Evolutionary conservation across 2,888 invertebrate genomes (phyloP).

Genomic region (Camptogramma bilineatum): DNA sequence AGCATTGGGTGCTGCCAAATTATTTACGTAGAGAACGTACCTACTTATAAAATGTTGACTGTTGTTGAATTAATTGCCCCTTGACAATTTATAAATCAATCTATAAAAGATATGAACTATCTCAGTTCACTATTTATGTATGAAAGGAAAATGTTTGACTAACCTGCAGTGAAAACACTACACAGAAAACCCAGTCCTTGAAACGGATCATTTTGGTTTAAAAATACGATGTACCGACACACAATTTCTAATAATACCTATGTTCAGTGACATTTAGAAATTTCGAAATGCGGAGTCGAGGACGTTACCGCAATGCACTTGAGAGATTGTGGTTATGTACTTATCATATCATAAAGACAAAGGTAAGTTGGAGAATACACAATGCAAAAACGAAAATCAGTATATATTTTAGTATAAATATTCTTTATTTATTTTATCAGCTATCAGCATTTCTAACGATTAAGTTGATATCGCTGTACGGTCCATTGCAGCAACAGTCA

Average conservation of each 20-base stretch:
- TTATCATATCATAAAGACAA: neutral
- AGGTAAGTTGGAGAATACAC: neutral
- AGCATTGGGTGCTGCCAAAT: too few relatives aligned
- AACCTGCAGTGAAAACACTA: constrained; percentile 13
- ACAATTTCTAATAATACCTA: constrained; percentile 2
- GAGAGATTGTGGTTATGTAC: neutral
- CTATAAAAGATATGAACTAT: too few relatives aligned
- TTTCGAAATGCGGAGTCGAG: constrained; percentile 2
- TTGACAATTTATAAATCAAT: too few relatives aligned
- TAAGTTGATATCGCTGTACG: constrained; percentile 15
- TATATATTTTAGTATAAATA: neutral
- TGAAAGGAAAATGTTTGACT: neutral
- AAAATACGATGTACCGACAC: constrained; percentile 1
- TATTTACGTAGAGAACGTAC: too few relatives aligned
- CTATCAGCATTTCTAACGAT: constrained; percentile 13
- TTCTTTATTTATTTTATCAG: neutral
- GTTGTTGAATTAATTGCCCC: too few relatives aligned
- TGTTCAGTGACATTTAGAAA: constrained; percentile 3
- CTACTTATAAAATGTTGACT: too few relatives aligned
- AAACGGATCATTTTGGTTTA: constrained; percentile 2
- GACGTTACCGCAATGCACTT: neutral
- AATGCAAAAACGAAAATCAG: constrained; percentile 2
- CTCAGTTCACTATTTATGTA: neutral
- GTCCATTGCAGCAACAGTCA: constrained; percentile 1
- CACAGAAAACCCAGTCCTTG: constrained; percentile 3